Evolutionary conservation across 2,888 invertebrate genomes (phyloP).

Genomic region (Silvanus unidentatus): DNA sequence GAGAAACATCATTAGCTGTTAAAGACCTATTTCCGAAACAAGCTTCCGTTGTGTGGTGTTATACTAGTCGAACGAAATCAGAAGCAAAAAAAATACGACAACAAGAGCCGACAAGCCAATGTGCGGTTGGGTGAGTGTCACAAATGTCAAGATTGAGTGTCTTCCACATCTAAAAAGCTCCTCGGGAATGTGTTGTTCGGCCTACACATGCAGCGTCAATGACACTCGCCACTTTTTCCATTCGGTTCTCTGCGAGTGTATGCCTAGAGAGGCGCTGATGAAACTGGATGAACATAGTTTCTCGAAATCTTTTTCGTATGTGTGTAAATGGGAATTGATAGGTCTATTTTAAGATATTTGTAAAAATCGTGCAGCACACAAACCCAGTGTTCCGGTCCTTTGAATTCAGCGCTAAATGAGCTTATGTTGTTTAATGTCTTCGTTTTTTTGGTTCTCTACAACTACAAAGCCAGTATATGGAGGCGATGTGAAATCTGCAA

Average conservation of each 20-base stretch:
- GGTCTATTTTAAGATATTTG: slow-evolving; percentile 2
- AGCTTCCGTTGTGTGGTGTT: slow-evolving; percentile 33
- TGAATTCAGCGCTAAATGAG: background rate
- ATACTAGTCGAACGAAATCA: slow-evolving; percentile 12
- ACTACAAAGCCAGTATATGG: too few relatives aligned
- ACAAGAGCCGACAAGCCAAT: slow-evolving; percentile 18
- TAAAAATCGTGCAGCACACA: background rate
- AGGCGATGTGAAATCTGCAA: too few relatives aligned
- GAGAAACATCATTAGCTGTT: slow-evolving; percentile 35
- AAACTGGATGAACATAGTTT: too few relatives aligned
- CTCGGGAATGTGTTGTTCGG: slow-evolving; percentile 14
- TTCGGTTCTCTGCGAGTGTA: background rate
- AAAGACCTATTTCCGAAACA: slow-evolving; percentile 44
- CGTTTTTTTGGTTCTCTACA: too few relatives aligned
- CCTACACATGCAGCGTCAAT: slow-evolving; percentile 13
- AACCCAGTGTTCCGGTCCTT: slow-evolving; percentile 1
- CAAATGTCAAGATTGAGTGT: slow-evolving; percentile 22
- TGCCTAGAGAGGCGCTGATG: too few relatives aligned
- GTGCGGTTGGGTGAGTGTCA: slow-evolving; percentile 22
- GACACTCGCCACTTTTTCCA: slow-evolving; percentile 14
- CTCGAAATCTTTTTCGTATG: background rate
- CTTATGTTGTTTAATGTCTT: too few relatives aligned
- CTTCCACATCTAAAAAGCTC: slow-evolving; percentile 16
- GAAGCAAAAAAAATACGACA: slow-evolving; percentile 2
- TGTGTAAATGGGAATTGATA: slow-evolving; percentile 7